These are phyloP conservation scores for Bicyclus anynana DNA, from an alignment of 1,140 invertebrate genomes.

Conservation along the genomic window DNA sequence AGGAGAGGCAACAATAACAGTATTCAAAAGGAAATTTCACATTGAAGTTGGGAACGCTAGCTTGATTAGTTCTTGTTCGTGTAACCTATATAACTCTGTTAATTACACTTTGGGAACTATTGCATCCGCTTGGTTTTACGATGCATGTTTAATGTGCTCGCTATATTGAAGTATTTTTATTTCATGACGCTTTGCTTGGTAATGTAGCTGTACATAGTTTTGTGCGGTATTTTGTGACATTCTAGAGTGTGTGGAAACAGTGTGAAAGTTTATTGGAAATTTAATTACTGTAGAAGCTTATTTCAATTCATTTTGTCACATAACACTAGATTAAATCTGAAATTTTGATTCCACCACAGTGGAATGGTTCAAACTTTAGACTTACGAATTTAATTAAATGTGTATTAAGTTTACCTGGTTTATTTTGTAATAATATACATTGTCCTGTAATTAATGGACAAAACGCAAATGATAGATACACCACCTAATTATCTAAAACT, in stretches of 20 bases:
- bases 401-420: no score
- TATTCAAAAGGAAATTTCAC: slow-evolving; percentile 41
- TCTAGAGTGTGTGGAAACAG: not conserved
- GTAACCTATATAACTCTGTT: slow-evolving; percentile 21
- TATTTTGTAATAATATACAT: no score
- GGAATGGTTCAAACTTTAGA: no score
- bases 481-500: no score
- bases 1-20: slow-evolving; percentile 23
- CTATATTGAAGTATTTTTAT: slow-evolving; percentile 12
- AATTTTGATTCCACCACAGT: no score
- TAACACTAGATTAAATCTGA: no score
- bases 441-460: no score
- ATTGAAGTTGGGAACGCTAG: slow-evolving; percentile 44
- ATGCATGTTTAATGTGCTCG: slow-evolving; percentile 16
- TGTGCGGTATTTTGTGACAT: not conserved
- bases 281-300: not conserved
- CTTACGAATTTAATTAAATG: no score
- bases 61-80: slow-evolving; percentile 42
- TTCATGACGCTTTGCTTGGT: not conserved
- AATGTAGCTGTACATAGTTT: not conserved
- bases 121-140: slow-evolving; percentile 11
- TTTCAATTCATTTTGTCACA: no score
- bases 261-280: no score
- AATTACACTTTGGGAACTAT: slow-evolving; percentile 21
- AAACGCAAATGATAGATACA: no score